A percentile compares a stretch with the other conserved stretches of the same genome.
Evolutionary conservation across 2,888 invertebrate species (phyloP).

Genomic region (Monoplex corrugatus): DNA sequence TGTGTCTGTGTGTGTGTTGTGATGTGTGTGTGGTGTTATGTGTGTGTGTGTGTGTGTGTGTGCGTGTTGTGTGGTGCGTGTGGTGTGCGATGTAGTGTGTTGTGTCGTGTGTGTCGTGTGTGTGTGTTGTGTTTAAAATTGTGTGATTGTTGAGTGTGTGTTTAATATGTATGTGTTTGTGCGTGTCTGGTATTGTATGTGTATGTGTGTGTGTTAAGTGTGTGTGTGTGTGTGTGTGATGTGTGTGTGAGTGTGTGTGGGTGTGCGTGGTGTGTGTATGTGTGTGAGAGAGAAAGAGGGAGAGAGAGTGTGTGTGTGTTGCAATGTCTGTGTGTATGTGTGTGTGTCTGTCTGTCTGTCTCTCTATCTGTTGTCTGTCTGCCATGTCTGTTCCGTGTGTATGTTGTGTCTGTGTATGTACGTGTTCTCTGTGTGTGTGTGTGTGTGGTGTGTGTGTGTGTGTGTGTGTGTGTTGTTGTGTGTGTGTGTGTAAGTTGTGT

Average conservation of each 20-base stretch:
- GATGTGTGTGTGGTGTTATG: too few species aligned
- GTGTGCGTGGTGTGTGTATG: background rate
- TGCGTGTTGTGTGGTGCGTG: background rate
- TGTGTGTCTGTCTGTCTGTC: background rate
- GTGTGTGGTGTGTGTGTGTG: background rate
- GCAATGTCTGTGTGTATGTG: too few species aligned
- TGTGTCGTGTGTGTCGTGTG: background rate
- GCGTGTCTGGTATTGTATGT: too few species aligned
- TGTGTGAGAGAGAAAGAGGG: background rate
- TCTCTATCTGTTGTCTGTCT: background rate
- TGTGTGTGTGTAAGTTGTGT: background rate
- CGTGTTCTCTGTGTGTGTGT: background rate
- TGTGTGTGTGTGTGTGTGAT: too few species aligned
- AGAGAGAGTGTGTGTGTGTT: too few species aligned
- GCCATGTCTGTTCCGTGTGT: too few species aligned
- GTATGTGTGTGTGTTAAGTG: too few species aligned
- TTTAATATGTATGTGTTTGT: too few species aligned
- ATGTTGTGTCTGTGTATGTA: background rate
- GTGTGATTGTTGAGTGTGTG: background rate
- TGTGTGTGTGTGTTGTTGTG: background rate
- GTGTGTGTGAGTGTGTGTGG: too few species aligned
- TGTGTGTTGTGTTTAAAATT: background rate
- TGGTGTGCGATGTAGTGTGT: too few species aligned
- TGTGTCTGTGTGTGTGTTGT: too few species aligned
- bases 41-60: too few species aligned